Evolutionary conservation across 1,140 invertebrate genomes (phyloP), one percentile per base, ranked within the genome.

Genomic region (Anadara kagoshimensis): DNA sequence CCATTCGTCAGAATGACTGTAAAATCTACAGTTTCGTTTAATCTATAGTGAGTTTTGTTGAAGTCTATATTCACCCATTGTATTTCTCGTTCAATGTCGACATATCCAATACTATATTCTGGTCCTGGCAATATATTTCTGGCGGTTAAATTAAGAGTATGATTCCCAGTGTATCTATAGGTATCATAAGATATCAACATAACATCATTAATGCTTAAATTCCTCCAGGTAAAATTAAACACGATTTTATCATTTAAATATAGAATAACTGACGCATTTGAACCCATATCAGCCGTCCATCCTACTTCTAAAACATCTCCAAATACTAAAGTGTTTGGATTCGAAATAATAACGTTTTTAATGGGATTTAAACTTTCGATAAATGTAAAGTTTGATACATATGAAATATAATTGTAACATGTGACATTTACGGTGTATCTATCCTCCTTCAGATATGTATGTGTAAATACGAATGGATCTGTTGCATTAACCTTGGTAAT

Each of bases 81-180:
- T n/a, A n/a, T n/a, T n/a, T n/a, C n/a, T n/a, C n/a, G 47, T 59
- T 14, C 66, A 45, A 36, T 29, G 10, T 47, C 66, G n/a, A 59
- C 26, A 49, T 49, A 36, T 5, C 58, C 56, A 69, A 29, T 36
- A 0, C 16, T 43, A 26, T n/a, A n/a, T n/a, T n/a, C n/a, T 0
- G 57, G 53, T 18, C 44, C 41, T 16, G 66, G 59, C 16, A 69
- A 54, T 20, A 53, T n/a, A 59, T 69, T 69, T n/a, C 44, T 24
- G 20, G 24, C 66, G 12, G 66, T 69, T 11, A 69, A 16, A 58
- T 69, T 69, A 20, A 69, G n/a, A 7, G 16, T 16, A n/a, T 69
- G 54, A 10, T n/a, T 43, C 36, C 66, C 66, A 0, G 66, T 69
- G 29, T n/a, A 14, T 5, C 49, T 44, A 16, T 69, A 69, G n/a